Conservation (phyloP, 2,888 invertebrate genomes). For the Dyspetes luteomarginatus region DNA sequence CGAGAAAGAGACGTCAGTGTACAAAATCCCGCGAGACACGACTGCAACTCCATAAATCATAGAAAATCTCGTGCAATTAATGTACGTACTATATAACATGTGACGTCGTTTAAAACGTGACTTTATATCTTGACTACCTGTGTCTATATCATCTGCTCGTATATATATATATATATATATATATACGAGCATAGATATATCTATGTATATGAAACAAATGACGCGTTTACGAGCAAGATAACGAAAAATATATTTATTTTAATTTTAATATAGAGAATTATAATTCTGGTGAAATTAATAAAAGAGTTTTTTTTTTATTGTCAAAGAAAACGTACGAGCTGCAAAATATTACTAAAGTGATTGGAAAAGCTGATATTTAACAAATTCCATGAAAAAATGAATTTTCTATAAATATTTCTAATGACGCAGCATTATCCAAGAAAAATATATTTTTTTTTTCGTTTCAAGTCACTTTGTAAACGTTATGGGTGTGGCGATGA, state of each 20-base stretch:
- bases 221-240: not conserved
- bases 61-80: conserved; percentile 54
- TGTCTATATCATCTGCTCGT: conserved; percentile 13
- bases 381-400: no score
- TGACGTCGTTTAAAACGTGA: conserved; percentile 38
- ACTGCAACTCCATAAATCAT: conserved; percentile 53
- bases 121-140: conserved; percentile 47
- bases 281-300: no score
- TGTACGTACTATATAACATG: conserved; percentile 22
- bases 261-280: not conserved
- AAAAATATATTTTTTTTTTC: no score
- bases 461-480: no score
- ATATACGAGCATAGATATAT: no score
- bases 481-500: not conserved
- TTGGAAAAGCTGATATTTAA: no score
- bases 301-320: no score
- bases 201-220: no score
- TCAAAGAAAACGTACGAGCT: no score
- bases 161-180: not conserved
- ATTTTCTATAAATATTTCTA: no score
- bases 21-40: not conserved
- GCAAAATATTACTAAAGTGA: no score
- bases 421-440: no score
- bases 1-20: conserved; percentile 20
- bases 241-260: not conserved